A percentile compares a stretch with the other conserved stretches of the same genome.
Conservation (phyloP, 2,888 invertebrate species). For the Andricus curvator region DNA sequence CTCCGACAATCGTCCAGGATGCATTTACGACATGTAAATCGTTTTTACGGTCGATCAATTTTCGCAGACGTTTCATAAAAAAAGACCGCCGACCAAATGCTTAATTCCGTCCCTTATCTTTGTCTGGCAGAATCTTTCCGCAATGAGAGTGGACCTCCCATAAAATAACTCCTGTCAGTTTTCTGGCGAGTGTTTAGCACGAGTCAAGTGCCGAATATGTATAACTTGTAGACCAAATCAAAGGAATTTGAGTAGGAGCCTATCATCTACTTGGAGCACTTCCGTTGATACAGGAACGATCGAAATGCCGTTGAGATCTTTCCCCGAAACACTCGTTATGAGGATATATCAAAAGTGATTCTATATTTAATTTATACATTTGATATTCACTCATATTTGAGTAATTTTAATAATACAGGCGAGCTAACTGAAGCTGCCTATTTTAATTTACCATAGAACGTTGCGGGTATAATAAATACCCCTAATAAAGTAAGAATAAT, state of each 20-base stretch:
- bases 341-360: not conserved
- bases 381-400: not conserved
- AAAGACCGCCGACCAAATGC: conserved; percentile 47
- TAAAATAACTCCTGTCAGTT: conserved; percentile 4
- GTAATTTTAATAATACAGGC: too few relatives aligned
- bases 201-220: conserved; percentile 45
- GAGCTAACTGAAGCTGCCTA: not conserved
- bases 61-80: conserved; percentile 51
- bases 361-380: not conserved
- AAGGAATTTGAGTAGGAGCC: conserved; percentile 43
- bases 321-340: not conserved
- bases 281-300: conserved; percentile 44
- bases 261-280: conserved; percentile 52
- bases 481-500: too few relatives aligned
- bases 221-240: conserved; percentile 47
- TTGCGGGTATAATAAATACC: too few relatives aligned
- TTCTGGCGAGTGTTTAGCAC: conserved; percentile 46
- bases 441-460: too few relatives aligned
- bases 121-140: conserved; percentile 47
- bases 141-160: conserved; percentile 40
- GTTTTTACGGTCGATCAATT: conserved; percentile 53
- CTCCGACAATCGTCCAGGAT: conserved; percentile 47
- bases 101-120: conserved; percentile 44
- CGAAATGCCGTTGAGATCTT: conserved; percentile 31
- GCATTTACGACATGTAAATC: conserved; percentile 56